Base-by-base conservation (phyloP, 2,888 invertebrate genomes). In the Adelphocoris suturalis region DNA sequence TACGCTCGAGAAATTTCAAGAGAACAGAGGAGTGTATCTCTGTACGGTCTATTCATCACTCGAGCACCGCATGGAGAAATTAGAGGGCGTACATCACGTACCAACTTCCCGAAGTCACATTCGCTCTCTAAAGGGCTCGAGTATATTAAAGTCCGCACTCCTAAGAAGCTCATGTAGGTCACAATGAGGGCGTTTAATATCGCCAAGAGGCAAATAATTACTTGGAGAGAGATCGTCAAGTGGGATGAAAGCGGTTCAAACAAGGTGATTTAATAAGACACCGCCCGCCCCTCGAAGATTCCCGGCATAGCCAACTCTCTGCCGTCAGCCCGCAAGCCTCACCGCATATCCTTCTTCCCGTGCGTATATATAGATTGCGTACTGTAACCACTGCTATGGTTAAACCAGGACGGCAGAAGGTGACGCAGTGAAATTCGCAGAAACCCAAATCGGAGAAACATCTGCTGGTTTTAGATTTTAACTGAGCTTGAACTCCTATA, bases 131-230 rank as follows among this genome's bases (percentile, higher is more conserved):
- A 61, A 23, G 3, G 68, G 68, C 68, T 19, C 68, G 5, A 23
- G 68, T 68, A 68, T 68, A 68, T 68, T 68, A 68, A 68, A 68
- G 23, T 23, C 19, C 19, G 4, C 19, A 23, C 19, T 27, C 68
- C 68, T 68, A 68, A 68, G 68, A 68, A 68, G 68, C 68, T 68
- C 68, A 23, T 68, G 68, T 68, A 23, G 68, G 68, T 68, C 68
- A 68, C 68, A 68, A 68, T 68, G 68, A 68, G 23, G 68, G 68
- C 68, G 68, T 68, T 68, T 68, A 68, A 68, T 68, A 68, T 68
- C 68, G 68, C 23, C 68, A 23, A 23, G 68, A 19, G 68, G 68
- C 68, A 68, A 23, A 68, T 68, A 68, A 68, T 68, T 68, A 23
- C 68, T 68, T 19, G 68, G 68, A 68, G 57, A 57, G 68, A 68